phyloP scores from a whole-genome alignment of 1,140 invertebrate genomes.

The Apis cerana region DNA sequence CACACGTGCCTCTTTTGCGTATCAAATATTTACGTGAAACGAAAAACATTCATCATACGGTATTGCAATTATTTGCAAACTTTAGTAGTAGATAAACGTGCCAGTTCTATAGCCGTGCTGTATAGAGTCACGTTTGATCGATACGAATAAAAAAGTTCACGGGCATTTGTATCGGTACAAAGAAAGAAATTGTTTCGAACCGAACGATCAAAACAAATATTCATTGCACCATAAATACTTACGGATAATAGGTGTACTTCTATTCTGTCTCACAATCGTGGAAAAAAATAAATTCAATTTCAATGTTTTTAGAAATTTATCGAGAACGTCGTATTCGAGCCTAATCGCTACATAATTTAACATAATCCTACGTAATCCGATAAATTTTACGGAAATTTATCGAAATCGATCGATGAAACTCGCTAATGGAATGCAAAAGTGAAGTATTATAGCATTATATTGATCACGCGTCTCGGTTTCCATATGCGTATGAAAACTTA shows the following conservation, averaged over 20 bases:
- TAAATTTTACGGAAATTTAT: not conserved
- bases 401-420: not conserved
- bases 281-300: too few species aligned
- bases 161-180: slow-evolving; percentile 41
- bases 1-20: not conserved
- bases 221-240: not conserved
- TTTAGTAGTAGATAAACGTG: not conserved
- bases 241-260: too few species aligned
- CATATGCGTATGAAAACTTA: slow-evolving; percentile 50
- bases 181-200: not conserved
- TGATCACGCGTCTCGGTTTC: slow-evolving; percentile 28
- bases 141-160: slow-evolving; percentile 60
- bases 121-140: slow-evolving; percentile 42
- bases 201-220: not conserved
- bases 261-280: not conserved
- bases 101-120: slow-evolving; percentile 31
- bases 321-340: too few species aligned
- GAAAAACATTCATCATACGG: not conserved
- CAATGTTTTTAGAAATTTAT: too few species aligned
- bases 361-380: not conserved
- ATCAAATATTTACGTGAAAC: not conserved
- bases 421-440: not conserved
- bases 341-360: too few species aligned
- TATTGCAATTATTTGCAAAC: not conserved
- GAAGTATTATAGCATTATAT: slow-evolving; percentile 40